These are phyloP conservation scores for Gymnobelideus leadbeateri DNA, from an alignment of 2,113 vertebrate species.

Conservation along the genomic window DNA sequence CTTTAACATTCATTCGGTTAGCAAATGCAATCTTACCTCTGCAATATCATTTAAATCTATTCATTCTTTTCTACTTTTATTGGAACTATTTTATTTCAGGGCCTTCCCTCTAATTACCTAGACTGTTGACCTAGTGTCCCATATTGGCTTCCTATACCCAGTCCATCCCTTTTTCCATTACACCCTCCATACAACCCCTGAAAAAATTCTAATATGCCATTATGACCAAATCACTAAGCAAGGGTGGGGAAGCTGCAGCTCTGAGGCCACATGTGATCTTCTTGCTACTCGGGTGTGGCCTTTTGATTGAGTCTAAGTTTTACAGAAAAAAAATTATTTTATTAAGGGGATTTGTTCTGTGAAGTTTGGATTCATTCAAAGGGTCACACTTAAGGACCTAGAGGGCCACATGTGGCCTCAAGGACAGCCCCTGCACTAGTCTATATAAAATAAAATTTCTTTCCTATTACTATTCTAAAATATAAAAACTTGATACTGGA, in stretches of 20 bases:
- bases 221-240: background rate
- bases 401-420: no score
- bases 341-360: no score
- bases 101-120: background rate
- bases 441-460: background rate
- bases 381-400: no score
- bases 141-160: background rate
- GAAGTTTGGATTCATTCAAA: no score
- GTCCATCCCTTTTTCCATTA: background rate
- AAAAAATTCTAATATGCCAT: background rate
- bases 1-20: background rate
- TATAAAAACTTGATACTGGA: background rate
- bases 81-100: background rate
- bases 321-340: no score
- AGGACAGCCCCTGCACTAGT: background rate
- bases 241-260: no score
- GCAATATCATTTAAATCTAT: background rate
- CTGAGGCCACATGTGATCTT: no score
- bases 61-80: background rate
- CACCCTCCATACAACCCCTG: background rate
- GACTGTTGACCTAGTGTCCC: background rate
- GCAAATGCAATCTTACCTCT: background rate
- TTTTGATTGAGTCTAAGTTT: no score
- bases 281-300: no score
- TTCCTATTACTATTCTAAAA: background rate